phyloP scores from a whole-genome alignment of 2,888 invertebrate species.

The Scaptomyza polygonia region DNA sequence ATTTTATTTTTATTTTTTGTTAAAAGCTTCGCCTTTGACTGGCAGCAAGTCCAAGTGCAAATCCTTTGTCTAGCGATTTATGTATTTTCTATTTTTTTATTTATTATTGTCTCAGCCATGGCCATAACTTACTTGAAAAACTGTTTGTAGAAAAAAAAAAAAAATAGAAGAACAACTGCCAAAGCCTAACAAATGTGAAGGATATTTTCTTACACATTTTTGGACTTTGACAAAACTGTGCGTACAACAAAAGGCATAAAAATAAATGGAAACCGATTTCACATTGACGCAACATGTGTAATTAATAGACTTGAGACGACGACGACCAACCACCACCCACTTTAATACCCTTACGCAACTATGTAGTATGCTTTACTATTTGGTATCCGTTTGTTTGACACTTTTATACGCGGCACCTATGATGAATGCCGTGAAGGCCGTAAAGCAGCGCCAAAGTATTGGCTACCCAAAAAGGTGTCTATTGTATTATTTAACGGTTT shows the following conservation, averaged over 20 bases:
- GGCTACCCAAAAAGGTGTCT: constrained; percentile 59
- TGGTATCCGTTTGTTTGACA: not conserved
- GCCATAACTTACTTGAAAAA: constrained; percentile 60
- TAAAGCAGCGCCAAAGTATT: constrained; percentile 50
- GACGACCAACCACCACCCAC: constrained; percentile 2
- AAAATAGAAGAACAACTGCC: constrained; percentile 25
- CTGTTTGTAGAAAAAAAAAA: constrained; percentile 26
- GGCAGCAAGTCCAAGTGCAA: constrained; percentile 20
- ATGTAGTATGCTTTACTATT: not conserved
- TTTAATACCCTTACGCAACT: constrained; percentile 13
- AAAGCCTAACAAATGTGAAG: constrained; percentile 57
- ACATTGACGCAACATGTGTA: constrained; percentile 69
- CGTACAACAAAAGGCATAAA: constrained; percentile 49
- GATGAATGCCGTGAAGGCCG: constrained; percentile 56
- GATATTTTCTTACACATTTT: constrained; percentile 31
- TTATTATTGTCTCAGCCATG: constrained; percentile 29
- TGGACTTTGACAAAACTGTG: constrained; percentile 54
- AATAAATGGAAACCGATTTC: constrained; percentile 69
- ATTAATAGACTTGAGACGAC: constrained; percentile 64
- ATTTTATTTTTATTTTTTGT: no score
- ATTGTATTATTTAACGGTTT: constrained; percentile 71
- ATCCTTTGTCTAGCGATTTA: constrained; percentile 43
- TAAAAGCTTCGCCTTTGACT: constrained; percentile 28
- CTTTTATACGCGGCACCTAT: constrained; percentile 41
- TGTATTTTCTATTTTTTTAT: not conserved